These are phyloP conservation scores for Lasaia peninsularis DNA, from an alignment of 1,140 invertebrate species.

Conservation along the genomic window DNA sequence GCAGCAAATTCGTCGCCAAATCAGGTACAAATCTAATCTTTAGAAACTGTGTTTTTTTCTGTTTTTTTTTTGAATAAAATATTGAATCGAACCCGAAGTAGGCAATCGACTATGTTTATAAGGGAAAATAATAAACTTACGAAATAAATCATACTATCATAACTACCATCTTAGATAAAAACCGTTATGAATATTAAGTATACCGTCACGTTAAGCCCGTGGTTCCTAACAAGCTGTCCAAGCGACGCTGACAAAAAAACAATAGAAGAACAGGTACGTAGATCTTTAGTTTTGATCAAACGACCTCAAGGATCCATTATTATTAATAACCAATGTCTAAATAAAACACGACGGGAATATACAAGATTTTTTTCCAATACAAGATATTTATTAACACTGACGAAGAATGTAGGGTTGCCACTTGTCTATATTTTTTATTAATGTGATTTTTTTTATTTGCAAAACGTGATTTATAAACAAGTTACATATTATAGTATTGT, in stretches of 20 bases:
- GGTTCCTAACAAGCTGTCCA: conserved; percentile 26
- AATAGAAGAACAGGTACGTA: conserved; percentile 42
- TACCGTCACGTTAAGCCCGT: conserved; percentile 53
- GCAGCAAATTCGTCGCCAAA: too few relatives aligned
- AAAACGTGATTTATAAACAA: too few relatives aligned
- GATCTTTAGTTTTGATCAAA: conserved; percentile 74
- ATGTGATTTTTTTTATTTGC: too few relatives aligned
- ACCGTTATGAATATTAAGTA: conserved; percentile 70
- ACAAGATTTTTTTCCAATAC: conserved; percentile 63
- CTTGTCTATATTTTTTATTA: background rate
- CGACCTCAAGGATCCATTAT: conserved; percentile 67
- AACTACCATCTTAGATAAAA: conserved; percentile 3
- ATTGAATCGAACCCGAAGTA: too few relatives aligned
- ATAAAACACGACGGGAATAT: conserved; percentile 63
- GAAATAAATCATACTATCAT: conserved; percentile 1
- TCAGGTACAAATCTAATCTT: too few relatives aligned
- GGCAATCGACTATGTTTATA: too few relatives aligned
- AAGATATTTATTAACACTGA: conserved; percentile 73
- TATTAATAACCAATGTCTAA: conserved; percentile 75
- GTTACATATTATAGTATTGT: too few relatives aligned
- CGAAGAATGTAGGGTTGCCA: conserved; percentile 43
- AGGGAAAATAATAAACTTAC: background rate
- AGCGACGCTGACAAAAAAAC: conserved; percentile 60
- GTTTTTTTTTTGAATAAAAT: too few relatives aligned
- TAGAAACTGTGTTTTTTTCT: too few relatives aligned